A percentile compares a stretch with the other conserved stretches of the same genome.
phyloP scores from a whole-genome alignment of 2,113 vertebrate genomes.

The Tricholaema leucomelas region DNA sequence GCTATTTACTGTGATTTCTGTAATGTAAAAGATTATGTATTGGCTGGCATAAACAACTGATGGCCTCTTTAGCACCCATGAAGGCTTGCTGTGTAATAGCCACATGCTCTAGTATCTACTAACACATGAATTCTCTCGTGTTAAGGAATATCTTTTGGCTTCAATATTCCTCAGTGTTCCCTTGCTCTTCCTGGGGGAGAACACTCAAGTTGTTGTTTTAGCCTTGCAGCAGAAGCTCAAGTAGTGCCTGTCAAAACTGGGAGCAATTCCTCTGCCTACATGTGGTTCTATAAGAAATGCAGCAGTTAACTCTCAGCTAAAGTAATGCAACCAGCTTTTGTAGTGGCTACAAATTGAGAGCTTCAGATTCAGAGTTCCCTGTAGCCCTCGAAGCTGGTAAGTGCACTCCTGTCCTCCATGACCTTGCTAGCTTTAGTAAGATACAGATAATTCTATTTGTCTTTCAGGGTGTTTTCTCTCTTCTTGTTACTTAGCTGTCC shows the following conservation, averaged over 20 bases:
- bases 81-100: neutral
- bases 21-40: neutral
- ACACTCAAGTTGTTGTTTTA: neutral
- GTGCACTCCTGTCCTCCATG: neutral
- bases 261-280: accelerated
- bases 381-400: neutral
- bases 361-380: neutral
- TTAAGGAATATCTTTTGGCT: neutral
- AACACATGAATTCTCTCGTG: neutral
- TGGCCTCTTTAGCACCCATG: neutral
- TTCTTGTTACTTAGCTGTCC: neutral
- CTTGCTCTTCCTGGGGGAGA: neutral
- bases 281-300: neutral
- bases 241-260: neutral
- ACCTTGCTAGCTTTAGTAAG: neutral
- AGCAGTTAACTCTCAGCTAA: neutral
- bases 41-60: neutral
- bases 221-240: neutral
- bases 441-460: conserved; percentile 14
- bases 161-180: neutral
- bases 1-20: neutral
- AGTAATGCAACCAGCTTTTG: neutral
- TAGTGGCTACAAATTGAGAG: neutral
- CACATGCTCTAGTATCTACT: neutral
- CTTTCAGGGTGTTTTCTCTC: neutral